Conservation (phyloP, 35 echinoderm and acorn worm species). For the Chiridota heheva region DNA sequence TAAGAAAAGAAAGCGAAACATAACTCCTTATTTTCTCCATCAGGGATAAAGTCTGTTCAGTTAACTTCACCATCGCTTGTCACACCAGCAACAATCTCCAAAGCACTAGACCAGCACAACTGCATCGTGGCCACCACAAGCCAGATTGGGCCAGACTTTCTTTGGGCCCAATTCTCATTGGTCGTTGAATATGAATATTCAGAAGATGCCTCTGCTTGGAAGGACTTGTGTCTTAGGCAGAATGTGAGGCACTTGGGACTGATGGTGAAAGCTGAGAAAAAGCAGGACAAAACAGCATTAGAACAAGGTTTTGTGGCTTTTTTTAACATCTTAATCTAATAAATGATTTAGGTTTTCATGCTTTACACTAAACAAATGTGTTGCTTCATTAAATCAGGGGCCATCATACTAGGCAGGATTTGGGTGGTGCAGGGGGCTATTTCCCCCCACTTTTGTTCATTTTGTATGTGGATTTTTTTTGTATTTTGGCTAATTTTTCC, state of each 20-base stretch:
- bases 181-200: constrained; percentile 53
- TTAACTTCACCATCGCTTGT: no score
- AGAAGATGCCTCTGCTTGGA: constrained; percentile 42
- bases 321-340: not conserved
- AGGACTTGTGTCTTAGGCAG: constrained; percentile 68
- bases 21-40: no score
- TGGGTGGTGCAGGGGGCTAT: no score
- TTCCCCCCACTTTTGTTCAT: no score
- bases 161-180: constrained; percentile 81
- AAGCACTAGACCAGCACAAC: constrained; percentile 64
- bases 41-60: no score
- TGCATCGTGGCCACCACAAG: constrained; percentile 37
- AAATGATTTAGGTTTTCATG: not conserved
- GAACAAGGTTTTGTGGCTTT: not conserved
- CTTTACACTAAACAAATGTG: not conserved
- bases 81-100: constrained; percentile 3
- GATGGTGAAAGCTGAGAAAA: constrained; percentile 2
- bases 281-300: not conserved
- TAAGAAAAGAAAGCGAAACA: no score
- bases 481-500: no score
- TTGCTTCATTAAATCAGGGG: no score
- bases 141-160: constrained; percentile 67
- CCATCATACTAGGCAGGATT: no score
- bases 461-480: no score
- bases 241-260: constrained; percentile 63